These are phyloP conservation scores for Pogonomyrmex californicus DNA, from an alignment of 1,140 invertebrate species.

Conservation along the genomic window DNA sequence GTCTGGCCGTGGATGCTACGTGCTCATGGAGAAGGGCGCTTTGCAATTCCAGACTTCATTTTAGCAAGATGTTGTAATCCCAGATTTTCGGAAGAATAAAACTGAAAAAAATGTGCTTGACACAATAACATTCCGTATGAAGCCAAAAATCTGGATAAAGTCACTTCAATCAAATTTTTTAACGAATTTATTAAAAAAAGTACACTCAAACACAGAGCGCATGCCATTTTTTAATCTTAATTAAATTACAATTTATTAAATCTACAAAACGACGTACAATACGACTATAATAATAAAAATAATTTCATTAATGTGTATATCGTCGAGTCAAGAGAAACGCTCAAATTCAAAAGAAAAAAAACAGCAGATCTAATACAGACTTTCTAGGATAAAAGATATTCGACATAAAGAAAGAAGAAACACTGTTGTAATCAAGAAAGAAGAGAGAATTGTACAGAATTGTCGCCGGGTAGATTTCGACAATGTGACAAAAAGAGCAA, in stretches of 20 bases:
- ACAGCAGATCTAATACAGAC: no score
- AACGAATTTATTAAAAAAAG: not conserved
- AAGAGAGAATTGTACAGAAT: constrained; percentile 28
- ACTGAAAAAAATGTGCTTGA: not conserved
- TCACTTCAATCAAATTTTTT: not conserved
- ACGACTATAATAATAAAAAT: no score
- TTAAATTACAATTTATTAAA: not conserved
- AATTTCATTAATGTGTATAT: not conserved
- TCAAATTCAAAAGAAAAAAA: not conserved
- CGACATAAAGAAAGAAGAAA: not conserved
- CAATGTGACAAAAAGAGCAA: constrained; percentile 58
- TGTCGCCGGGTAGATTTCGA: constrained; percentile 38
- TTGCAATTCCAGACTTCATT: constrained; percentile 61
- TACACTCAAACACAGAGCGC: not conserved
- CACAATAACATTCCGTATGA: not conserved
- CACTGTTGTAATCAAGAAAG: constrained; percentile 35
- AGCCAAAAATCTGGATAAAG: not conserved
- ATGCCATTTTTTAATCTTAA: not conserved
- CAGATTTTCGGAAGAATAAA: not conserved
- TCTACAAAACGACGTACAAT: not conserved
- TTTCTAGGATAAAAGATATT: not conserved
- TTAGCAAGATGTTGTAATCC: constrained; percentile 13
- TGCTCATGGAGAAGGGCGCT: constrained; percentile 33
- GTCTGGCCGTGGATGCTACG: constrained; percentile 48
- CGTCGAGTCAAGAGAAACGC: not conserved